phyloP scores from a whole-genome alignment of 2,888 invertebrate species.

The Smittia aterrima region DNA sequence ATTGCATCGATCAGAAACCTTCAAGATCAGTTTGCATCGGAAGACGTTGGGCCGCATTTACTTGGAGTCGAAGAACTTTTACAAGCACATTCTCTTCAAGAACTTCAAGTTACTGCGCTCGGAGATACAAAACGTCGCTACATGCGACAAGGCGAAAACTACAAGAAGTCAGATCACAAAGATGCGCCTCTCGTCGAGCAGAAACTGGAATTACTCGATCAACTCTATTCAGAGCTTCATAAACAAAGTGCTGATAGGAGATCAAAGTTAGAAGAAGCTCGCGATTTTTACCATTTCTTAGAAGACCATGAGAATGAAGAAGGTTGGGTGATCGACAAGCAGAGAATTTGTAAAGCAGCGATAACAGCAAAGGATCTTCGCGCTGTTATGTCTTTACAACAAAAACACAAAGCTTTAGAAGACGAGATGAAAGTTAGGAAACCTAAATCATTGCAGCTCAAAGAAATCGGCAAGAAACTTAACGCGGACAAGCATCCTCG shows the following conservation, averaged over 20 bases:
- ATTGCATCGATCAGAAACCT: constrained; percentile 79
- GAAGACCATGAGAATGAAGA: constrained; percentile 98
- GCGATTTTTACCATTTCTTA: constrained; percentile 91
- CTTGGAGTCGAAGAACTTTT: constrained; percentile 91
- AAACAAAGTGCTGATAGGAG: constrained; percentile 62
- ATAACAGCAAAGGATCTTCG: constrained; percentile 90
- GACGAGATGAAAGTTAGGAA: constrained; percentile 78
- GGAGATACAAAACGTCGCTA: constrained; percentile 81
- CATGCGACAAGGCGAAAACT: constrained; percentile 64
- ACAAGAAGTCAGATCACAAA: constrained; percentile 58
- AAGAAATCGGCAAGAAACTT: constrained; percentile 66
- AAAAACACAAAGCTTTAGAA: constrained; percentile 85
- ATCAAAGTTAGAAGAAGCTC: constrained; percentile 83
- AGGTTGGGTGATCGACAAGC: constrained; percentile 93
- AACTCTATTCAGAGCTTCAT: constrained; percentile 67
- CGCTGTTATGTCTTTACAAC: constrained; percentile 82
- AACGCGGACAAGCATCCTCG: constrained; percentile 81
- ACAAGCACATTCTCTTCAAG: constrained; percentile 90
- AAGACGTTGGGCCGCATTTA: constrained; percentile 90
- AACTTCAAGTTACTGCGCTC: constrained; percentile 84
- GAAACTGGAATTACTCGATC: constrained; percentile 72
- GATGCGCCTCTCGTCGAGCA: constrained; percentile 63
- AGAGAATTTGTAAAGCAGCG: constrained; percentile 88
- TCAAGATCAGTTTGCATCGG: constrained; percentile 68
- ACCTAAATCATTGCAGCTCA: constrained; percentile 68